phyloP scores from a whole-genome alignment of 2,113 vertebrate genomes.

The Progne subis region DNA sequence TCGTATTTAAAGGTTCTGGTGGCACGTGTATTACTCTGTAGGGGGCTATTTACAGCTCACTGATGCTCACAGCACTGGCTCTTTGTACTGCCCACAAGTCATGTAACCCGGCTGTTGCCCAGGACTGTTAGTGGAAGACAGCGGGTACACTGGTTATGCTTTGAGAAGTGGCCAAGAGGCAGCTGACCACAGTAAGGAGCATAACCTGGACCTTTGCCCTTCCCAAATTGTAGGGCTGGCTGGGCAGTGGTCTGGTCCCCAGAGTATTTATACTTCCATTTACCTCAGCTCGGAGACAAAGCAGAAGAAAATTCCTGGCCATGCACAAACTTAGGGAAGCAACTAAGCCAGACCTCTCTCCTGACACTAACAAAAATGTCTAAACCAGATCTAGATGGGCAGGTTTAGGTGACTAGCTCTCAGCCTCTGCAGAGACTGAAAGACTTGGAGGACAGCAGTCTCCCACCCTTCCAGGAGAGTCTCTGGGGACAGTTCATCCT shows the following conservation, averaged over 20 bases:
- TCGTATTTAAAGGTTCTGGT: background rate
- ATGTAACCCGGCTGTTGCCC: slow-evolving; percentile 19
- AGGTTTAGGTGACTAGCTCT: background rate
- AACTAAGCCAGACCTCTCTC: background rate
- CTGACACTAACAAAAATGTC: background rate
- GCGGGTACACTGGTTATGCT: background rate
- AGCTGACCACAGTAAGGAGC: background rate
- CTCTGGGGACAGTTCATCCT: background rate
- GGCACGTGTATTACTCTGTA: background rate
- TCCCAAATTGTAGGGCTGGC: slow-evolving; percentile 32
- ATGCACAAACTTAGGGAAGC: background rate
- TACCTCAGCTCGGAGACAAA: background rate
- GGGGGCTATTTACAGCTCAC: background rate
- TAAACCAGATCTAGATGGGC: background rate
- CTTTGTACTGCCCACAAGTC: background rate
- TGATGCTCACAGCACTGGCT: background rate
- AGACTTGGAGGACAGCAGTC: background rate
- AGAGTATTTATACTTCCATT: background rate
- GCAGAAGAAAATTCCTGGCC: background rate
- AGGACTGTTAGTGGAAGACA: background rate
- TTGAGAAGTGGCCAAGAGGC: slow-evolving; percentile 11
- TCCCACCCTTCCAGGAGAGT: background rate
- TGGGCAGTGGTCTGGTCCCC: background rate
- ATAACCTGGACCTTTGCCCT: slow-evolving; percentile 1
- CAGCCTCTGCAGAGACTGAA: background rate